Base-by-base conservation (phyloP, 2,888 invertebrate genomes). In the Polyommatus iphigenia region DNA sequence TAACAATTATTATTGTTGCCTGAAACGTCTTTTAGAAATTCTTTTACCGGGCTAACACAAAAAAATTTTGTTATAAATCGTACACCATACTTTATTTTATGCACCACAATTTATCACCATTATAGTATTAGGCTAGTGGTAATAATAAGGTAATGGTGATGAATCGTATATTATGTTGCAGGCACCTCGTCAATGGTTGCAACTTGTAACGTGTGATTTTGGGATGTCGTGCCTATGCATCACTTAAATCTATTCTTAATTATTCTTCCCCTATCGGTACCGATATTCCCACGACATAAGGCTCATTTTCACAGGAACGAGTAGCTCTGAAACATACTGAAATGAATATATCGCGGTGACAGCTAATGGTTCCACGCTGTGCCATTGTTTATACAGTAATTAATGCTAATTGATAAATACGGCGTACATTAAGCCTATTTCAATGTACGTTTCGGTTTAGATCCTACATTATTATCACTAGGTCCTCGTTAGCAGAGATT, bases 371-470 rank as follows among this genome's bases (percentile, higher is more conserved):
- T 54, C 54, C 29, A 10, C 36, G 3, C 32, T 6, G 71, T 50
- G 5, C 24, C 73, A 29, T 54, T 50, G 72, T 77, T 77, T 18
- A 57, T 72, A 32, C 20, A 15, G n/a, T n/a, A 67, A 67, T 67
- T 29, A 46, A 76, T 76, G 59, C 41, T 62, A 36, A 77, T 50
- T 57, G 57, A 72, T 54, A 62, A 72, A 54, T 57, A 36, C 57
- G 57, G 20, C 77, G 32, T 20, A 32, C 71, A 32, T 18, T 67
- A 90, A 89, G 90, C 87, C 86, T 83, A 67, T 67, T 67, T 67
- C 67, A 67, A 29, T 67, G 67, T 67, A 67, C 10, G 10, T 67
- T 67, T 67, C 15, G 67, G 67, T 67, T 67, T 32, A 29, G 15
- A 29, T 15, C 15, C 67, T 15, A 29, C 8, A 67, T 62, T 24